Conservation (phyloP, 1,140 invertebrate genomes). For the Sinella curviseta region DNA sequence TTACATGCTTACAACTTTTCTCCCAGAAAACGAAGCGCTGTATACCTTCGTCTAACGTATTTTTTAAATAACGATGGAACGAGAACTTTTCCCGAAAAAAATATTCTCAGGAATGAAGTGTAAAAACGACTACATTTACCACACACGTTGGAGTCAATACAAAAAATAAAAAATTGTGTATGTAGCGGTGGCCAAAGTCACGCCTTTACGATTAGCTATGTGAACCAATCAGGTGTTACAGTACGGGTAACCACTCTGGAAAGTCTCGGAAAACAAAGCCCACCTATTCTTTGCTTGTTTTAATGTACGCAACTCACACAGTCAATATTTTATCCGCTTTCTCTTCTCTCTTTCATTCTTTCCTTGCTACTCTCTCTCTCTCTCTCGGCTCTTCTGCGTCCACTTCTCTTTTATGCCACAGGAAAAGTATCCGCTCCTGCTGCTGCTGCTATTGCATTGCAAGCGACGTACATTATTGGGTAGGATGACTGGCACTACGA, state of each 20-base stretch:
- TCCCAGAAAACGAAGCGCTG: background rate
- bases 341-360: background rate
- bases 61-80: background rate
- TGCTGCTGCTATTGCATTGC: background rate
- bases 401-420: slow-evolving; percentile 2
- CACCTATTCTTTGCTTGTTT: slow-evolving; percentile 40
- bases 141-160: background rate
- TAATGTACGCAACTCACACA: slow-evolving; percentile 42
- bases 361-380: slow-evolving; percentile 1
- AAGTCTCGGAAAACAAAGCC: slow-evolving; percentile 49
- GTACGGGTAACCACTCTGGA: slow-evolving; percentile 41
- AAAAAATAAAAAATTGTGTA: background rate
- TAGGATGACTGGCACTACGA: no score
- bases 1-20: background rate
- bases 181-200: slow-evolving; percentile 40
- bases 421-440: background rate
- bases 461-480: background rate
- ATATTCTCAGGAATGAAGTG: background rate
- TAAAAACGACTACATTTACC: background rate
- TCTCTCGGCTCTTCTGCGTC: background rate
- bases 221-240: slow-evolving; percentile 50
- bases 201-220: slow-evolving; percentile 50
- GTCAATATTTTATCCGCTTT: slow-evolving; percentile 24
- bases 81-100: background rate
- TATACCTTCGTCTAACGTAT: background rate